Base-by-base conservation (phyloP, 2,888 invertebrate species). In the Agrotis exclamationis region DNA sequence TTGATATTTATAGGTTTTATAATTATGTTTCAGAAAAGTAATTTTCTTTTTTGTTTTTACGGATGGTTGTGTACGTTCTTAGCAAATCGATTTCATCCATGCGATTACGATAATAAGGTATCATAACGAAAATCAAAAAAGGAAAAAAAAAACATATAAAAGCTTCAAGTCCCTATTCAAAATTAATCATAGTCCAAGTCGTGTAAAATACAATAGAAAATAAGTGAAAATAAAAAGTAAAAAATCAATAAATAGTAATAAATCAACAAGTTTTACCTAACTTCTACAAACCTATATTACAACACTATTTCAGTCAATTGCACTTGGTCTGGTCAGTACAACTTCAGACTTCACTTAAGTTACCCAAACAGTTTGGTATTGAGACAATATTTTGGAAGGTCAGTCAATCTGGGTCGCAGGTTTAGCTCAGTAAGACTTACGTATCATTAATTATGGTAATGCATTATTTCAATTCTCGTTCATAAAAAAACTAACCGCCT, bases 391-490 rank as follows among this genome's bases (percentile, higher is more conserved):
- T 54, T 54, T 28, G 33, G n/a, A 56, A 56, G 56, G 56, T 33
- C 13, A 33, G 1, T 33, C 13, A 66, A 63, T 54, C 28, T 48
- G 39, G 63, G 53, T 44, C 64, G 13, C 39, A 22, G 14, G 14
- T 70, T 63, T 47, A 11, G 47, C 63, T 53, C 5, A 73, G 74
- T 54, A 73, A 74, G 39, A 47, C 24, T 48, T 47, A 24, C 24
- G 16, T 16, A 54, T 44, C 47, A 47, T 28, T 50, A 3, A 28
- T 28, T 33, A 7, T 7, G 7, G 33, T 33, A 7, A 33, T 33
- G 33, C 33, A 33, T 33, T 33, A 7, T 33, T 33, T 33, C 33
- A 33, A 33, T 6, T 33, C 33, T 33, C 33, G 33, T 33, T 33
- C 5, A 33, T 7, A 33, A 33, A 33, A 33, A 33, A 33, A 24